Conservation (phyloP, 2,113 vertebrate species). For the Oryzias javanicus region DNA sequence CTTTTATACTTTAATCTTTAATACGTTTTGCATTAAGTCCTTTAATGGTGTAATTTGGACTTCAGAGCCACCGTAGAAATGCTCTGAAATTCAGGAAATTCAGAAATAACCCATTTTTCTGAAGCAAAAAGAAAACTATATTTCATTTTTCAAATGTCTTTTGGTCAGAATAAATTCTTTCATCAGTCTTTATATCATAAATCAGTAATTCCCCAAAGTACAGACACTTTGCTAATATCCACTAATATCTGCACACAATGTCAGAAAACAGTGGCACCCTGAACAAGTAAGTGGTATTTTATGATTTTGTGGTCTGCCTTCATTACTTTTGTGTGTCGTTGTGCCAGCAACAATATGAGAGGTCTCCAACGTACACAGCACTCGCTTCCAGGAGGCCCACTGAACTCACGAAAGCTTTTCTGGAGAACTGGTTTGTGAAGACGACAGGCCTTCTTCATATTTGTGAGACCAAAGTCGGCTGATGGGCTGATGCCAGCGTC, state of each 20-base stretch:
- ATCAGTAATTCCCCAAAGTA: conserved; percentile 22
- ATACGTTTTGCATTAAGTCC: too few species aligned
- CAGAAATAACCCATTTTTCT: conserved; percentile 14
- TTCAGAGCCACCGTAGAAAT: too few species aligned
- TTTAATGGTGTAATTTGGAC: too few species aligned
- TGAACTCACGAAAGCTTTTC: conserved; percentile 41
- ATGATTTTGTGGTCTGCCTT: conserved; percentile 36
- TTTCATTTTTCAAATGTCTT: conserved; percentile 22
- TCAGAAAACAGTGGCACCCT: conserved; percentile 41
- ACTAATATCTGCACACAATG: not conserved
- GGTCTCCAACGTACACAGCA: conserved; percentile 47
- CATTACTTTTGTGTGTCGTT: conserved; percentile 34
- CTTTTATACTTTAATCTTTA: too few species aligned
- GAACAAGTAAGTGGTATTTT: conserved; percentile 47
- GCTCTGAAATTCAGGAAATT: not conserved
- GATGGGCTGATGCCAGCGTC: conserved; percentile 11
- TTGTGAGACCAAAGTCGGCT: conserved; percentile 31
- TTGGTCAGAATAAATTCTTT: conserved; percentile 13
- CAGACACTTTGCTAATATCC: conserved; percentile 31
- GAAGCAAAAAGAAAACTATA: not conserved
- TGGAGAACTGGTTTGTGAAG: conserved; percentile 44
- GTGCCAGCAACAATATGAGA: conserved; percentile 52
- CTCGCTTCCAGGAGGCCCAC: conserved; percentile 36
- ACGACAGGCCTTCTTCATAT: conserved; percentile 37
- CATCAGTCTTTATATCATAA: conserved; percentile 21